A percentile compares a stretch with the other conserved stretches of the same genome.
Evolutionary conservation across 2,888 invertebrate genomes (phyloP).

Genomic region (Heliothis peltigera): DNA sequence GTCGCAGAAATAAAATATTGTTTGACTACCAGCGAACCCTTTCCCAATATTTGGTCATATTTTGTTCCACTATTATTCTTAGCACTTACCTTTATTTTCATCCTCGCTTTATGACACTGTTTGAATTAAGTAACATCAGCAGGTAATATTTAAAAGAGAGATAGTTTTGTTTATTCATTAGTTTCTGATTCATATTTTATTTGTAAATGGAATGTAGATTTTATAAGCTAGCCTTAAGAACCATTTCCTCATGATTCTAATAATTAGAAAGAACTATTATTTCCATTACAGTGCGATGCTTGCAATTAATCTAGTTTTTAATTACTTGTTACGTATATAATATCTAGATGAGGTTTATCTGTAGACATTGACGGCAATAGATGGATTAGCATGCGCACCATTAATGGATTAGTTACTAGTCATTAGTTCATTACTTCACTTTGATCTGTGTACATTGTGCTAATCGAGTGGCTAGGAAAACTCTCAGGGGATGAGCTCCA

Average conservation of each 20-base stretch:
- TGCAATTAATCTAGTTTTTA: conserved; percentile 16
- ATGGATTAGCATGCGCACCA: conserved; percentile 25
- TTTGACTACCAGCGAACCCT: conserved; percentile 47
- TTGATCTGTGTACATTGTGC: conserved; percentile 26
- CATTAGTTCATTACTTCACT: conserved; percentile 37
- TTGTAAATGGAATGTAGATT: no score
- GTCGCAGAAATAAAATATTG: conserved; percentile 36
- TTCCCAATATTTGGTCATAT: conserved; percentile 50
- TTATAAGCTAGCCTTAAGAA: no score
- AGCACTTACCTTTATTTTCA: conserved; percentile 32
- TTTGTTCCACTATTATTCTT: conserved; percentile 42
- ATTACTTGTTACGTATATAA: neutral
- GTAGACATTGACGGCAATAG: conserved; percentile 9
- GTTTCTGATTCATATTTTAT: no score
- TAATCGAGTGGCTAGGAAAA: conserved; percentile 22
- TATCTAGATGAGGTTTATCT: conserved; percentile 6
- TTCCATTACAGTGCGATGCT: neutral
- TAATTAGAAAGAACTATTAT: no score
- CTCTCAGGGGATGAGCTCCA: conserved; percentile 3
- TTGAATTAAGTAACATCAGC: conserved; percentile 1
- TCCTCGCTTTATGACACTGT: conserved; percentile 10
- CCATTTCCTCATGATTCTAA: no score
- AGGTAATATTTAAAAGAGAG: neutral
- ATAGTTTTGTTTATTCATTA: no score
- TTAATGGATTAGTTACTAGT: conserved; percentile 43